Evolutionary conservation across 2,797 vertebrate species (phyloP).

Genomic region (Ictinia mississippiensis): DNA sequence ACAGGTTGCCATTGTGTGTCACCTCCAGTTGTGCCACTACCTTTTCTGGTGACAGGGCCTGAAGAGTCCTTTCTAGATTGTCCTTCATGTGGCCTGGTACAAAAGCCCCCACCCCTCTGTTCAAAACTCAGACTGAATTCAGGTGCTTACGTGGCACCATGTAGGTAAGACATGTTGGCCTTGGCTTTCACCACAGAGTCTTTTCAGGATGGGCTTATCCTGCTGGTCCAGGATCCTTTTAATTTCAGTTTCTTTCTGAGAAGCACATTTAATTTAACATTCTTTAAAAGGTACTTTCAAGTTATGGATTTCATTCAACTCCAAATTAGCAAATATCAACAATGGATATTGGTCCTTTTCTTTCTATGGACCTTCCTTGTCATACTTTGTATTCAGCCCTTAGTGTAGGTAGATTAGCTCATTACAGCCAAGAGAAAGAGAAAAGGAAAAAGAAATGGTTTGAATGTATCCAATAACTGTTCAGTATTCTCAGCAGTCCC

Average conservation of each 20-base stretch:
- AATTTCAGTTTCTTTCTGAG: neutral
- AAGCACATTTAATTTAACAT: neutral
- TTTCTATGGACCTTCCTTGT: neutral
- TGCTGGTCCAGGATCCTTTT: neutral
- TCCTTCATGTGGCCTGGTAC: neutral
- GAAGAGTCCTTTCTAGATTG: neutral
- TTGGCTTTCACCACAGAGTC: neutral
- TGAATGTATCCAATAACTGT: conserved; percentile 11
- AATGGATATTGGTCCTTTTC: neutral
- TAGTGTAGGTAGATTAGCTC: neutral
- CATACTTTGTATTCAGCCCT: neutral
- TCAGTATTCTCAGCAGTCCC: neutral
- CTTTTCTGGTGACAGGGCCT: neutral
- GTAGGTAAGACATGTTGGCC: neutral
- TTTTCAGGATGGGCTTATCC: neutral
- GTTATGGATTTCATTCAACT: neutral
- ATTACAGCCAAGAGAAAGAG: neutral
- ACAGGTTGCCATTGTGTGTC: accelerated
- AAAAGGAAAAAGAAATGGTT: neutral
- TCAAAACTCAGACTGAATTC: neutral
- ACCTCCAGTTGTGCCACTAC: neutral
- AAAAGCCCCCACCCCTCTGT: accelerated
- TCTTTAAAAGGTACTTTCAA: neutral
- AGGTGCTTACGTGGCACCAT: neutral
- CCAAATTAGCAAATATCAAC: neutral